phyloP scores from a whole-genome alignment of 2,113 vertebrate species.

The Scalopus aquaticus region DNA sequence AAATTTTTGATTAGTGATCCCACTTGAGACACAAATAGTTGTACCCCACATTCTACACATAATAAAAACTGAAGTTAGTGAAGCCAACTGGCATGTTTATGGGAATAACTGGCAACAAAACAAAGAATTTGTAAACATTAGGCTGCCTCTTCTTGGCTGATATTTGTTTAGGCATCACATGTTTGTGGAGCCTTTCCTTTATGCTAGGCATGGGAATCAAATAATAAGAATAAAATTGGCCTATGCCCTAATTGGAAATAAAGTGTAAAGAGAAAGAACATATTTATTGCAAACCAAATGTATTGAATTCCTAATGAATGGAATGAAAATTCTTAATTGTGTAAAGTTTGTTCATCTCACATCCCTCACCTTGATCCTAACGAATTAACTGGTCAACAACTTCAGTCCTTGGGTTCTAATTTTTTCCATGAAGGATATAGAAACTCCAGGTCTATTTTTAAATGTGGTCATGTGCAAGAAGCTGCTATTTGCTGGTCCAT shows the following conservation, averaged over 20 bases:
- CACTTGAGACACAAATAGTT: background rate
- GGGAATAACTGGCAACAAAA: background rate
- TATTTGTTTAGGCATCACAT: background rate
- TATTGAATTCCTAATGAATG: background rate
- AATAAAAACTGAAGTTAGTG: background rate
- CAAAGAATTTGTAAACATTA: background rate
- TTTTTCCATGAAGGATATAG: background rate
- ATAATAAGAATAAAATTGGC: background rate
- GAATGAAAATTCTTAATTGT: conserved; percentile 19
- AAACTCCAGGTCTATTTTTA: background rate
- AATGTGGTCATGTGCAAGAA: background rate
- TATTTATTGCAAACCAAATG: background rate
- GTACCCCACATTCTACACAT: background rate
- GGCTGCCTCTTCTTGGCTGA: background rate
- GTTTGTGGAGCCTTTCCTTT: background rate
- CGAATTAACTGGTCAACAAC: background rate
- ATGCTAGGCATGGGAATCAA: background rate
- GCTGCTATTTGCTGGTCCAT: background rate
- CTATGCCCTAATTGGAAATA: background rate
- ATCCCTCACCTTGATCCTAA: background rate
- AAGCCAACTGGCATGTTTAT: background rate
- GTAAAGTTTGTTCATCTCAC: background rate
- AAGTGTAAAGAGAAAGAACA: background rate
- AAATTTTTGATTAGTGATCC: background rate
- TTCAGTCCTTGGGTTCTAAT: background rate